phyloP scores from a whole-genome alignment of 2,113 vertebrate species.

The Cyprinodon variegatus region DNA sequence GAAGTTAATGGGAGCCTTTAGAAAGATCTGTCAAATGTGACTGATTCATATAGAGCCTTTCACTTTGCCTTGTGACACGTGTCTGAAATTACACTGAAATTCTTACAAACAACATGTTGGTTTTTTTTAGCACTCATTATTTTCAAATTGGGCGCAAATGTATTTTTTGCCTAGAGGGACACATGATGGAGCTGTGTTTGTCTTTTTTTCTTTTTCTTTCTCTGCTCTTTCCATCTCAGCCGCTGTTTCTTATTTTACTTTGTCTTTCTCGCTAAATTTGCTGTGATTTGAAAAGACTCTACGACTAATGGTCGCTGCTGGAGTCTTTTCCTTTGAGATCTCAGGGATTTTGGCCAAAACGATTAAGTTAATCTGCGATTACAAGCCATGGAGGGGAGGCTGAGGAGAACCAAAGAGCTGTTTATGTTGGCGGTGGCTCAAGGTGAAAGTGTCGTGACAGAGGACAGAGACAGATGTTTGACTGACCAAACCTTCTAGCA shows the following conservation, averaged over 20 bases:
- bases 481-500: conserved; percentile 13
- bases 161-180: neutral
- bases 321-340: conserved; percentile 26
- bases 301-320: conserved; percentile 35
- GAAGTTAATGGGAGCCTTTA: accelerated
- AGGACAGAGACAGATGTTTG: conserved; percentile 26
- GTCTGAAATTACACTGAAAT: neutral
- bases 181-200: accelerated
- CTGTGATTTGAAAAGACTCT: conserved; percentile 40
- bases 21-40: neutral
- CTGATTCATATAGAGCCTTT: neutral
- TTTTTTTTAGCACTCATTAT: neutral
- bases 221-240: neutral
- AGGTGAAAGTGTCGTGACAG: conserved; percentile 17
- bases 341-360: conserved; percentile 23
- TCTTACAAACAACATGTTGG: neutral
- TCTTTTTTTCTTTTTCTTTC: neutral
- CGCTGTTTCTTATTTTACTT: neutral
- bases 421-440: conserved; percentile 51
- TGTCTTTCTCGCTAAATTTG: conserved; percentile 1
- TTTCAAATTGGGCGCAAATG: neutral
- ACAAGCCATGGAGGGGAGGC: conserved; percentile 32
- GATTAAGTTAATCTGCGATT: conserved; percentile 52
- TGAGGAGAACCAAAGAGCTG: conserved; percentile 36
- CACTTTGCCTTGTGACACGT: neutral